Percentiles rank a stretch among this genome's conserved stretches.
These are phyloP conservation scores for Scomber japonicus DNA, from an alignment of 2,113 vertebrate species.

Conservation along the genomic window DNA sequence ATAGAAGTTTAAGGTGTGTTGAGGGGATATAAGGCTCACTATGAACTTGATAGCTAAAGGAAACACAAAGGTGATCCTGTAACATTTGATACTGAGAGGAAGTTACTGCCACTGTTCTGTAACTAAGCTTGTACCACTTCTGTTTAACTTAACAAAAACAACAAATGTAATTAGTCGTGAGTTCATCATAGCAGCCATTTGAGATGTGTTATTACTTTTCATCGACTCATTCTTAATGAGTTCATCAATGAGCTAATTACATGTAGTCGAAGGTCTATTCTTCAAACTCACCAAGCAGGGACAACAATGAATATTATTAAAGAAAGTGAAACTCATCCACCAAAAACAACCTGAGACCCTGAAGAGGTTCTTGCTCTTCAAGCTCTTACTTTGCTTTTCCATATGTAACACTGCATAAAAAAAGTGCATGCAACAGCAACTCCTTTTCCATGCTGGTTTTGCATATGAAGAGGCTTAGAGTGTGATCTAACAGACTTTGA, in stretches of 20 bases:
- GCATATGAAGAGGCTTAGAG: constrained; percentile 33
- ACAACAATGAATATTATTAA: constrained; percentile 26
- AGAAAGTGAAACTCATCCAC: neutral
- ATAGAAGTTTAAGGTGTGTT: neutral
- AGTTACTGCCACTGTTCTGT: neutral
- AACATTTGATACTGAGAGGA: neutral
- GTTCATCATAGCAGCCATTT: constrained; percentile 17
- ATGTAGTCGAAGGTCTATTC: constrained; percentile 35
- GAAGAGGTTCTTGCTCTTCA: neutral
- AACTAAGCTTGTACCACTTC: neutral
- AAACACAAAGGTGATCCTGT: neutral
- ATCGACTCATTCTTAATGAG: constrained; percentile 42
- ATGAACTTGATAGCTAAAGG: neutral
- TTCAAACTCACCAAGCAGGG: constrained; percentile 26
- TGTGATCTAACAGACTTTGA: constrained; percentile 44
- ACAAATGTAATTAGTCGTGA: constrained; percentile 13
- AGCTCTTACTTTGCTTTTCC: neutral
- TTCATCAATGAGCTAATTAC: constrained; percentile 61
- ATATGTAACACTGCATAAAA: neutral
- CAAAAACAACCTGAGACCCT: neutral
- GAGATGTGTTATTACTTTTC: constrained; percentile 21
- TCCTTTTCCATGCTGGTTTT: constrained; percentile 17
- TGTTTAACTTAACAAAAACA: constrained; percentile 16
- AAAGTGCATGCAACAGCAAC: neutral
- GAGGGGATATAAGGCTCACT: neutral